Evolutionary conservation across 2,888 invertebrate genomes (phyloP).

Genomic region (Sisyra nigra): DNA sequence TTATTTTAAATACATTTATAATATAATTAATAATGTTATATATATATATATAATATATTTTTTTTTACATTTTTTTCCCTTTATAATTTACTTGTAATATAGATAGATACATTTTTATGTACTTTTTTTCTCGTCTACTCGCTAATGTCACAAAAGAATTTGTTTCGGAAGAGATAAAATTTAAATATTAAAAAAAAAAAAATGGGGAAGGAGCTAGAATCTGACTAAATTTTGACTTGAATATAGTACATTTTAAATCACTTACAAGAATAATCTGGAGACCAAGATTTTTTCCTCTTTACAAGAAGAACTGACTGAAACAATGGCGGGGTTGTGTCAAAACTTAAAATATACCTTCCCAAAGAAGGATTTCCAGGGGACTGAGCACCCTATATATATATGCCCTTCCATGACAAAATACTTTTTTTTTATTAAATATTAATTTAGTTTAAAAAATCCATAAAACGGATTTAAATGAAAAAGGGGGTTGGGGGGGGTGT

Average conservation of each 20-base stretch:
- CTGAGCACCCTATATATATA: background rate
- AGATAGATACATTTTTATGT: background rate
- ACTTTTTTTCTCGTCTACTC: background rate
- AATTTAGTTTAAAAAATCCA: conserved; percentile 3
- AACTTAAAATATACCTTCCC: too few species aligned
- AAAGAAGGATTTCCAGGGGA: too few species aligned
- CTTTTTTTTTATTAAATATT: background rate
- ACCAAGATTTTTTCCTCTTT: background rate
- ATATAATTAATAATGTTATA: conserved; percentile 1
- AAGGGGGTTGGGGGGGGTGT: background rate
- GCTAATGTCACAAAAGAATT: conserved; percentile 1
- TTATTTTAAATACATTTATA: background rate
- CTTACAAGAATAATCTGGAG: too few species aligned
- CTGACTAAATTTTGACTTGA: too few species aligned
- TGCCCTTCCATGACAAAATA: background rate
- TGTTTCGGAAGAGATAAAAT: background rate
- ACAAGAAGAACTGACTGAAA: background rate
- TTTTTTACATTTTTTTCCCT: too few species aligned
- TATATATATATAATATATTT: conserved; percentile 1
- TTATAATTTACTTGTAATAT: too few species aligned
- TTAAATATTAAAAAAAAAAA: background rate
- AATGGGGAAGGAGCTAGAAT: too few species aligned
- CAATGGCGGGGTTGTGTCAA: background rate
- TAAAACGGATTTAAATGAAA: conserved; percentile 4
- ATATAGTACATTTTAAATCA: too few species aligned